phyloP scores from a whole-genome alignment of 2,888 invertebrate species.

The Galerucella calmariensis region DNA sequence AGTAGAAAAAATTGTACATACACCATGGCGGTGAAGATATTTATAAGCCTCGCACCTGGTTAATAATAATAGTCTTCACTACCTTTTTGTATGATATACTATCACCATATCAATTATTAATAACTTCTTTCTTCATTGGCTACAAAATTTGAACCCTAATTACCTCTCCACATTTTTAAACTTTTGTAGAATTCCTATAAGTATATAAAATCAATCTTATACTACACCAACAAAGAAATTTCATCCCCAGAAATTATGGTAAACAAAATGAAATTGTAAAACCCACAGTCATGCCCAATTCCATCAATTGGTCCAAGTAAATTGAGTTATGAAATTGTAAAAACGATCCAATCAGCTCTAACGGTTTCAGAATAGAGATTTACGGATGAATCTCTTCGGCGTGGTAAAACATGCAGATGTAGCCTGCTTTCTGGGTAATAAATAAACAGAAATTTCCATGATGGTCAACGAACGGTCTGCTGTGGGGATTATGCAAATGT shows the following conservation, averaged over 20 bases:
- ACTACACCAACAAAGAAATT: too few relatives aligned
- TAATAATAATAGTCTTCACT: too few relatives aligned
- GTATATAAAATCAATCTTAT: too few relatives aligned
- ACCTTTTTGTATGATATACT: too few relatives aligned
- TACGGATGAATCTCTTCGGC: conserved; percentile 33
- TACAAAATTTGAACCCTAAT: too few relatives aligned
- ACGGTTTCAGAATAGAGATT: conserved; percentile 9
- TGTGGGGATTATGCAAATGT: conserved; percentile 63
- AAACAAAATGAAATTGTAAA: background rate
- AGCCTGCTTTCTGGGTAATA: conserved; percentile 53
- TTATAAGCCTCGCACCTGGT: too few relatives aligned
- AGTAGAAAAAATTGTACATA: too few relatives aligned
- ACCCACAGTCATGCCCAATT: background rate
- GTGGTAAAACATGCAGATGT: conserved; percentile 47
- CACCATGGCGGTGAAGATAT: too few relatives aligned
- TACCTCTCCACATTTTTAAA: too few relatives aligned
- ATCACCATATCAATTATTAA: too few relatives aligned
- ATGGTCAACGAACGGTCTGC: conserved; percentile 55
- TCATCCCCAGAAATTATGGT: background rate
- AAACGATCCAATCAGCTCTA: conserved; percentile 8
- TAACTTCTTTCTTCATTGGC: too few relatives aligned
- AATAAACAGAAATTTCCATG: conserved; percentile 59
- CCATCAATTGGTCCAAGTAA: background rate
- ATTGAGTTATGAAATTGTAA: conserved; percentile 5
- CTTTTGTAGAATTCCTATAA: too few relatives aligned